These are phyloP conservation scores for Hemitrygon akajei DNA, from an alignment of 2,797 vertebrate species.

Conservation along the genomic window DNA sequence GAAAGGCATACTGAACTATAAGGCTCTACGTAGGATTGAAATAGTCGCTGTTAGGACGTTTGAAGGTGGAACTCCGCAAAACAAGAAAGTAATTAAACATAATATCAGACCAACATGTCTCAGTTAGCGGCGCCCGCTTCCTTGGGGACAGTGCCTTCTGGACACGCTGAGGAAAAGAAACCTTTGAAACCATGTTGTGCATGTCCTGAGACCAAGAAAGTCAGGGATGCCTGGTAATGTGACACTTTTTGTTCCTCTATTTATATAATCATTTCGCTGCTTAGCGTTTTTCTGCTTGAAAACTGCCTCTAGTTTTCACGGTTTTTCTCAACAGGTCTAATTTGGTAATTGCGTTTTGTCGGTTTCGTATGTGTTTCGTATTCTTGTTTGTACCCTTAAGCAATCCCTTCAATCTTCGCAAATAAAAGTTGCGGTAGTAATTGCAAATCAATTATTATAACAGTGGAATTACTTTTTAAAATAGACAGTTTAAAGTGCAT, in stretches of 20 bases:
- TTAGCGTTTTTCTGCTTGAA: not conserved
- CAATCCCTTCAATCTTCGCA: not conserved
- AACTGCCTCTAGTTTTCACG: too few species aligned
- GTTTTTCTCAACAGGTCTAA: not conserved
- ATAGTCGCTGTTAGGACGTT: not conserved
- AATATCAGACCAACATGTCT: conserved; percentile 59
- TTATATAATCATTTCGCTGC: not conserved
- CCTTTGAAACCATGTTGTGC: conserved; percentile 87
- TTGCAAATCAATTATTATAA: not conserved
- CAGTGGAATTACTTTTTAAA: not conserved
- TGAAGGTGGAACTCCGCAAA: not conserved
- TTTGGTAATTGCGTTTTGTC: not conserved
- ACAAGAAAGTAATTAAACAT: not conserved
- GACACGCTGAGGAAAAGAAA: conserved; percentile 66
- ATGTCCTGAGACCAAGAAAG: conserved; percentile 90
- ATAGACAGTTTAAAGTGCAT: not conserved
- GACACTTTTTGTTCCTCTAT: not conserved
- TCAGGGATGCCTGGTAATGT: conserved; percentile 78
- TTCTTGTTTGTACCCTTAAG: not conserved
- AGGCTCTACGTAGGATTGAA: not conserved
- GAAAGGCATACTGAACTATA: too few species aligned
- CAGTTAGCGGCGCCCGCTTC: conserved; percentile 61
- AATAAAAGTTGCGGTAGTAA: too few species aligned
- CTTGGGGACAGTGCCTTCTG: conserved; percentile 42
- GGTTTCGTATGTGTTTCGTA: too few species aligned